Percentiles rank a stretch among this genome's conserved stretches.
phyloP scores from a whole-genome alignment of 2,888 invertebrate species.

The Eupithecia vulgata region DNA sequence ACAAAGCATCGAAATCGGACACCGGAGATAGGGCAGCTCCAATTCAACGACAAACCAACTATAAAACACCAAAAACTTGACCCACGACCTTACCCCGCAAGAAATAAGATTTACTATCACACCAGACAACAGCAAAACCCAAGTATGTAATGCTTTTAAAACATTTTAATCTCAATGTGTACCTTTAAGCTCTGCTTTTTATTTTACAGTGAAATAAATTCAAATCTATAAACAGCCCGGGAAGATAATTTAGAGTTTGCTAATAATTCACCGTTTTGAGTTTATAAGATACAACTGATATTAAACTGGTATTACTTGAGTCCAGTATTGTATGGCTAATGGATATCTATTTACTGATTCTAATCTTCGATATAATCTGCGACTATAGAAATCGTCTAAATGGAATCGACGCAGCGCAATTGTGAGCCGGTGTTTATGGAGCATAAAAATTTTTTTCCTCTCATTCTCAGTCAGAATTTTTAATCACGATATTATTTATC shows the following conservation, averaged over 20 bases:
- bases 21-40: constrained; percentile 80
- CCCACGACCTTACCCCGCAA: constrained; percentile 50
- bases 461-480: constrained; percentile 49
- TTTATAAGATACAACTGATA: constrained; percentile 28
- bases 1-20: constrained; percentile 83
- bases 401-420: constrained; percentile 63
- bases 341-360: constrained; percentile 71
- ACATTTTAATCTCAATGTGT: constrained; percentile 79
- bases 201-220: constrained; percentile 55
- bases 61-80: constrained; percentile 53
- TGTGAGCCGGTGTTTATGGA: constrained; percentile 58
- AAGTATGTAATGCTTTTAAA: constrained; percentile 56
- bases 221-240: constrained; percentile 39
- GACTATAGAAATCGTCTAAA: constrained; percentile 67
- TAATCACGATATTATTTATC: constrained; percentile 40
- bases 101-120: constrained; percentile 41
- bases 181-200: constrained; percentile 68
- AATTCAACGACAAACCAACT: constrained; percentile 66
- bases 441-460: constrained; percentile 55
- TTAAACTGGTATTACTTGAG: constrained; percentile 56
- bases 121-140: constrained; percentile 34
- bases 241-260: constrained; percentile 38
- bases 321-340: constrained; percentile 64
- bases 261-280: constrained; percentile 36
- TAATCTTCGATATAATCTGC: constrained; percentile 71